Base-by-base conservation (phyloP, 53 echinoderm and acorn worm species). In the Holothuria scabra region DNA sequence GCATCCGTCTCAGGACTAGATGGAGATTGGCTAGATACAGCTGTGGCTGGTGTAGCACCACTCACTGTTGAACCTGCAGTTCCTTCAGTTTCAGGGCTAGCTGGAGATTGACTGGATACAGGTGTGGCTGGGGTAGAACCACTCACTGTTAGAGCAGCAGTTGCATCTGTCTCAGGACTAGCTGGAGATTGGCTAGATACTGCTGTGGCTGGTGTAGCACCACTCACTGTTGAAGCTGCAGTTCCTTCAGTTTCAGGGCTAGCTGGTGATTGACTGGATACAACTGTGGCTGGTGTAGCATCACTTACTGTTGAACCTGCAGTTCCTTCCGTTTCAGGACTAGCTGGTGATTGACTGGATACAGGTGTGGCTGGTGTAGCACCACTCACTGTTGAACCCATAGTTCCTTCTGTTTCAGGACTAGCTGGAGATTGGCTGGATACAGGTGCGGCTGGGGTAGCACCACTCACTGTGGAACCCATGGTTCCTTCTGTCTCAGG, bases 171-270 rank as follows among this genome's bases (percentile, higher is more conserved):
- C 29, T 31, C 67, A 31, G 67, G 67, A 30, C 67, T 66, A 1
- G 32, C 67, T 66, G 67, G 18, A 31, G 67, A 31, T 31, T 66
- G 30, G 24, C 30, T 66, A n/a, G 67, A 66, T 66, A 25, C 4
- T 16, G 4, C 61, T 5, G 4, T 23, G 38, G 20, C 67, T 26
- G 32, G 67, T 68, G 68, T 69, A 21, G 35, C 69, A 16, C 2
- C 41, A 69, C 12, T 69, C 1, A 69, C 67, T 66, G 67, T 66
- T n/a, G n/a, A n/a, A n/a, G n/a, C n/a, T n/a, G n/a, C n/a, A 26
- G 67, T 16, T 41, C 6, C 41, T 41, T 41, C 0, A 0, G 41
- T 41, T 41, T 2, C 0, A 41, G 41, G 41, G 10, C 41, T 41
- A 4, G 41, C 41, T 41, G 41, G 7, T 8, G 41, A 41, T 41